Evolutionary conservation across 2,113 vertebrate genomes (phyloP), one percentile per base, ranked within the genome.

Genomic region (Cheirogaleus medius): DNA sequence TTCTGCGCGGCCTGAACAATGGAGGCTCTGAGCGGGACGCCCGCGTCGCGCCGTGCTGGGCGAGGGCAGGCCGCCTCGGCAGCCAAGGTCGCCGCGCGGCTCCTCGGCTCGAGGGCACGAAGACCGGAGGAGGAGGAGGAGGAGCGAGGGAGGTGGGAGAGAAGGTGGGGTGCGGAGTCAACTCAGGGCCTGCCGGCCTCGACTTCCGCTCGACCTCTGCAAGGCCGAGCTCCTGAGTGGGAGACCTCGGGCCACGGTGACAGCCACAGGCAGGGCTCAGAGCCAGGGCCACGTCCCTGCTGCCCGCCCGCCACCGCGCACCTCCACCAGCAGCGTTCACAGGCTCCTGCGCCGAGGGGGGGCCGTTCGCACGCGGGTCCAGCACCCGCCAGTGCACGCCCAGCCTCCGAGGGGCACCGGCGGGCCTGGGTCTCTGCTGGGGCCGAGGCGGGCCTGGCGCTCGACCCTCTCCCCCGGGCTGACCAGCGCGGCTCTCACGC

Each of bases 301-400:
- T 5, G 4, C 20, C 15, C 39, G 1, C 29, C 23, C 8, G 0
- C n/a, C 20, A 6, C 9, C 34, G 10, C 13, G 3, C 0, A 4
- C 27, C 29, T 54, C 27, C 42, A 14, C 58, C 93, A 39, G 32
- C 32, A 56, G n/a, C 18, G 1, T 9, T 0, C 58, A 29, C 58
- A 27, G 58, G 73, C 21, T 63, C 29, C 37, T 21, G n/a, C 12
- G 2, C 7, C 15, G 66, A 12, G 1, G 0, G 0, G 73, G 8
- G 56, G 11, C 10, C 34, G 29, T 49, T 74, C 27, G 0, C n/a
- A 5, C 27, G 0, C 6, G 37, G 63, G 2, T 44, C 9, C 0
- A 25, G 1, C 1, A 25, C 54, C 6, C 11, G 80, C 42, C 82
- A 21, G 68, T 0, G 0, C 1, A 4, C 4, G 0, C 3, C 21